These are phyloP conservation scores for Stenopsyche tienmushanensis DNA, from an alignment of 1,140 invertebrate genomes.

Conservation along the genomic window DNA sequence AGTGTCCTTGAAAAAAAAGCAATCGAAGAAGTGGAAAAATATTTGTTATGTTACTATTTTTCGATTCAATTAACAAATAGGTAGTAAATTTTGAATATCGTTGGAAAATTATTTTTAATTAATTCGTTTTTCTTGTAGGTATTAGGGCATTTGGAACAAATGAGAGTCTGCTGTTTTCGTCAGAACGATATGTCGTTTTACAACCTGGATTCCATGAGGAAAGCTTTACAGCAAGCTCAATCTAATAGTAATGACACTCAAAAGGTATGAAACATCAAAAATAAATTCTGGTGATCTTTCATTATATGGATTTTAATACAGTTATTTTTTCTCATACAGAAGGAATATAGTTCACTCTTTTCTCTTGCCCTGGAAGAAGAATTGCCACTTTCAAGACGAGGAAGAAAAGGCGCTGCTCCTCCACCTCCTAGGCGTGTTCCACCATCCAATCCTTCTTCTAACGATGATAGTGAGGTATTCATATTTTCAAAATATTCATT, in stretches of 20 bases:
- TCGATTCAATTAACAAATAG: too few relatives aligned
- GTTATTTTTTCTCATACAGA: slow-evolving; percentile 62
- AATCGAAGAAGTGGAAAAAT: too few relatives aligned
- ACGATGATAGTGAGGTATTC: slow-evolving; percentile 75
- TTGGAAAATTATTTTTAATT: neutral
- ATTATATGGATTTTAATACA: too few relatives aligned
- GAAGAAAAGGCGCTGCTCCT: slow-evolving; percentile 55
- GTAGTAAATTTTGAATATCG: too few relatives aligned
- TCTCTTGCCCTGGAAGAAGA: slow-evolving; percentile 88
- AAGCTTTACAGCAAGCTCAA: slow-evolving; percentile 79
- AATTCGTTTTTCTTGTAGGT: slow-evolving; percentile 59
- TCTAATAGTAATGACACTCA: slow-evolving; percentile 75
- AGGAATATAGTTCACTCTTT: slow-evolving; percentile 89
- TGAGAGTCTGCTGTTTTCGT: slow-evolving; percentile 72
- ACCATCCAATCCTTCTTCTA: slow-evolving; percentile 63
- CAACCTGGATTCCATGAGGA: slow-evolving; percentile 83
- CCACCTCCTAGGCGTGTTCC: slow-evolving; percentile 57
- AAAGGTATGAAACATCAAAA: slow-evolving; percentile 50
- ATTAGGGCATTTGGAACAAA: slow-evolving; percentile 87
- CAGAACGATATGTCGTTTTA: slow-evolving; percentile 65
- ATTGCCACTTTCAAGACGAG: slow-evolving; percentile 59
- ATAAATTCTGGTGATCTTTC: neutral
- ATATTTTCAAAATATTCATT: neutral
- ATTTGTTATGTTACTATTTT: too few relatives aligned
- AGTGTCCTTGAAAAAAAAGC: too few relatives aligned